A percentile compares a stretch with the other conserved stretches of the same genome.
These are phyloP conservation scores for Rhinoderma darwinii DNA, from an alignment of 2,113 vertebrate genomes.

Conservation along the genomic window DNA sequence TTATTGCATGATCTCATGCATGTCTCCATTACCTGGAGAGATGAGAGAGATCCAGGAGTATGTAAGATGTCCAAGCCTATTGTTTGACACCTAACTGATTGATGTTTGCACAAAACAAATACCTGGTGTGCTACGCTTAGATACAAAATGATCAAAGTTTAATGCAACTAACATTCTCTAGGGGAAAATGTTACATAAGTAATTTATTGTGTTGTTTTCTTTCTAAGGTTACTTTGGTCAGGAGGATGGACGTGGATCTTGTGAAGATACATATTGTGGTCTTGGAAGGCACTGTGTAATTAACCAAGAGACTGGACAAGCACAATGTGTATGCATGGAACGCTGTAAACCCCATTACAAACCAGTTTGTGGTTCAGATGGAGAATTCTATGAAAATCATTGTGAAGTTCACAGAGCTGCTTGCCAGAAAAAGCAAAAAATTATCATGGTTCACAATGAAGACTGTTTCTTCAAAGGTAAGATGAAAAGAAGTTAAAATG, in stretches of 20 bases:
- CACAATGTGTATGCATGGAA: conserved; percentile 87
- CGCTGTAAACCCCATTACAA: conserved; percentile 89
- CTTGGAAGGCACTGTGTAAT: conserved; percentile 88
- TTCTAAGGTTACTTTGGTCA: conserved; percentile 74
- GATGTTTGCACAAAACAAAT: neutral
- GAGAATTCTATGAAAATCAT: conserved; percentile 92
- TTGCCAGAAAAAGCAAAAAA: conserved; percentile 83
- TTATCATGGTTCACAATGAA: conserved; percentile 91
- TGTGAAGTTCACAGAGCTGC: conserved; percentile 92
- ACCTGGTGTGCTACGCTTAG: neutral
- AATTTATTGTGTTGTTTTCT: conserved; percentile 13
- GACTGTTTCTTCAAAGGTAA: conserved; percentile 97
- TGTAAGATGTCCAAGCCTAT: neutral
- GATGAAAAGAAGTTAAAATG: neutral
- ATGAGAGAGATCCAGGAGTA: too few relatives aligned
- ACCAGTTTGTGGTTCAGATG: conserved; percentile 93
- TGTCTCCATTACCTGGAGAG: too few relatives aligned
- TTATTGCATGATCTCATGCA: too few relatives aligned
- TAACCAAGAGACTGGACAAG: conserved; percentile 76
- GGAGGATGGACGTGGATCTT: conserved; percentile 70
- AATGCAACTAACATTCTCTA: neutral
- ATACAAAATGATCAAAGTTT: neutral
- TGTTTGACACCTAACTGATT: neutral
- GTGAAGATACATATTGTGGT: conserved; percentile 93
- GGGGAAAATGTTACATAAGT: neutral